A percentile compares a stretch with the other conserved stretches of the same genome.
phyloP scores from a whole-genome alignment of 2,797 vertebrate species.

The Sandelia bainsii region DNA sequence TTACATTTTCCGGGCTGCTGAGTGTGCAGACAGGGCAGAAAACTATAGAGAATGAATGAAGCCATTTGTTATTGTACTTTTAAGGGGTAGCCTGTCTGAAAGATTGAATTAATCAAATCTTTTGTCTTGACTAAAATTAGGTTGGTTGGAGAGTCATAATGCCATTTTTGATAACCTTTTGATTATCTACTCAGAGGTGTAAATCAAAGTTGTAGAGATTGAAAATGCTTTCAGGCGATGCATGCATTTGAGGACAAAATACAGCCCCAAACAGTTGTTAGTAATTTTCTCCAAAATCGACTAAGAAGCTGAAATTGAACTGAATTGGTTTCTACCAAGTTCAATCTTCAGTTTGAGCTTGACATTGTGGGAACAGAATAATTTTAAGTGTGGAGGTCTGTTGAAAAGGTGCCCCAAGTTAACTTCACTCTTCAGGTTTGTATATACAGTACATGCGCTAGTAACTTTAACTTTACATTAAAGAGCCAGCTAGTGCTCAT shows the following conservation, averaged over 20 bases:
- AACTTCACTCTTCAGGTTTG: neutral
- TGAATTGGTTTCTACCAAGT: neutral
- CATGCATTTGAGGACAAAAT: too few species aligned
- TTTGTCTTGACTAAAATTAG: neutral
- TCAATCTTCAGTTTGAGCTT: neutral
- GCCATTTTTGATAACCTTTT: neutral
- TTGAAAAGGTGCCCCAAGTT: neutral
- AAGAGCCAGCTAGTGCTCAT: neutral
- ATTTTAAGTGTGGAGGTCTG: neutral
- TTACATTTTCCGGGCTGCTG: conserved; percentile 38
- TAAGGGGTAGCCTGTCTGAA: neutral
- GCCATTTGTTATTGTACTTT: neutral
- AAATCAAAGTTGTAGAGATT: neutral
- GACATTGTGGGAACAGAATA: neutral
- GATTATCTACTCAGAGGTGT: neutral
- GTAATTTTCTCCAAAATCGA: neutral
- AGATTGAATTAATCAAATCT: neutral
- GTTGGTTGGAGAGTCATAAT: neutral
- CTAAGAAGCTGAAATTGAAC: neutral
- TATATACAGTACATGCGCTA: neutral
- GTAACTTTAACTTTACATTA: neutral
- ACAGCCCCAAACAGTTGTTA: neutral
- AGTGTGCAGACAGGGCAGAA: neutral
- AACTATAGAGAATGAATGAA: conserved; percentile 10
- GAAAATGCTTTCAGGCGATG: neutral